A percentile compares a stretch with the other conserved stretches of the same genome.
phyloP scores from a whole-genome alignment of 2,113 vertebrate species.

The Hemibagrus wyckioides region DNA sequence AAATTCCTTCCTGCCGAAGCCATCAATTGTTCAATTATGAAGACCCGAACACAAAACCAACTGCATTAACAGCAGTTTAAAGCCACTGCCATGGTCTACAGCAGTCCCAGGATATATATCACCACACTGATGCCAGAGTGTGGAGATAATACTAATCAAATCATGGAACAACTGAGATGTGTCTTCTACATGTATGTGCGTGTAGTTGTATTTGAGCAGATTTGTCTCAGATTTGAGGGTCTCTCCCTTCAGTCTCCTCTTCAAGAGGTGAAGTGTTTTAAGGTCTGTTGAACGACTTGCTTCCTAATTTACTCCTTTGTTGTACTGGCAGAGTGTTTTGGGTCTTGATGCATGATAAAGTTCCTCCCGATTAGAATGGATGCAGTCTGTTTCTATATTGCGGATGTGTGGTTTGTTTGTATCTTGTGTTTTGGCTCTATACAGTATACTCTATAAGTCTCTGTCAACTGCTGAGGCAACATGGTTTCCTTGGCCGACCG shows the following conservation, averaged over 20 bases:
- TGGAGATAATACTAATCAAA: not conserved
- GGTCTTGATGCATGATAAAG: not conserved
- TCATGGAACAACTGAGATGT: not conserved
- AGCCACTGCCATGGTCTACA: too few relatives aligned
- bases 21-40: too few relatives aligned
- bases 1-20: too few relatives aligned
- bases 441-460: not conserved
- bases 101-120: not conserved
- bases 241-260: not conserved
- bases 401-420: not conserved
- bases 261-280: not conserved
- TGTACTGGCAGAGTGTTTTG: not conserved
- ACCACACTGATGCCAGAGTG: not conserved
- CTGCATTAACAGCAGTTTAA: too few relatives aligned
- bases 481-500: not conserved
- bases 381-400: not conserved
- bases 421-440: not conserved
- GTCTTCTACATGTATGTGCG: not conserved
- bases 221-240: not conserved
- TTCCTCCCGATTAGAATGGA: not conserved
- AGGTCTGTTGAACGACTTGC: not conserved
- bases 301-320: not conserved
- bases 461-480: not conserved
- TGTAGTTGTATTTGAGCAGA: not conserved
- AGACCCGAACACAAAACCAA: too few relatives aligned